These are phyloP conservation scores for Macropodus opercularis DNA, from an alignment of 2,797 vertebrate genomes.

Conservation along the genomic window DNA sequence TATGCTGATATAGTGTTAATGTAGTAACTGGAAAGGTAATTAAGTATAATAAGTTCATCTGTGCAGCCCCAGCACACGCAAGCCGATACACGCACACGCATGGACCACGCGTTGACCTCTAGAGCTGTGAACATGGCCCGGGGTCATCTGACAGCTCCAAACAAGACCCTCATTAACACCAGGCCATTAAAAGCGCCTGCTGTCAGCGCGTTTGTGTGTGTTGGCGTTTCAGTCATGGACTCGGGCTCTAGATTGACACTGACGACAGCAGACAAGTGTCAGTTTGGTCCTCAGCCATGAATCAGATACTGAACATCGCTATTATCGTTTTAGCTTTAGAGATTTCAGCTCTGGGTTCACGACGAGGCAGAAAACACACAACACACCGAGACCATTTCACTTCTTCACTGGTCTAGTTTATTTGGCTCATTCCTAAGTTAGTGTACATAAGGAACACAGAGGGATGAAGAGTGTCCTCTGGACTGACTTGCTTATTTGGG, in stretches of 20 bases:
- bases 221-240: slow-evolving; percentile 19
- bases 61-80: not conserved
- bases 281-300: slow-evolving; percentile 47
- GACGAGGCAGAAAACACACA: no score
- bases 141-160: slow-evolving; percentile 75
- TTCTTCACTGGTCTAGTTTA: no score
- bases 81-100: no score
- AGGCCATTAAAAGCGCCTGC: slow-evolving; percentile 59
- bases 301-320: slow-evolving; percentile 30
- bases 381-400: no score
- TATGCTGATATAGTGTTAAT: slow-evolving; percentile 39
- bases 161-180: slow-evolving; percentile 78
- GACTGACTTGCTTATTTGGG: not conserved
- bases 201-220: slow-evolving; percentile 30
- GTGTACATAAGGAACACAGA: no score
- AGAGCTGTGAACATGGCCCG: slow-evolving; percentile 66
- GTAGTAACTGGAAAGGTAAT: slow-evolving; percentile 33
- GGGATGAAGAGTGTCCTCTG: not conserved
- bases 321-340: no score
- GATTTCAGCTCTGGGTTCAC: no score
- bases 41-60: slow-evolving; percentile 39
- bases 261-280: slow-evolving; percentile 64
- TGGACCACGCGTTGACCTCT: slow-evolving; percentile 55
- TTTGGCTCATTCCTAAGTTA: no score
- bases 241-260: slow-evolving; percentile 49